Base-by-base conservation (phyloP, 2,888 invertebrate species). In the Drosophila dives region DNA sequence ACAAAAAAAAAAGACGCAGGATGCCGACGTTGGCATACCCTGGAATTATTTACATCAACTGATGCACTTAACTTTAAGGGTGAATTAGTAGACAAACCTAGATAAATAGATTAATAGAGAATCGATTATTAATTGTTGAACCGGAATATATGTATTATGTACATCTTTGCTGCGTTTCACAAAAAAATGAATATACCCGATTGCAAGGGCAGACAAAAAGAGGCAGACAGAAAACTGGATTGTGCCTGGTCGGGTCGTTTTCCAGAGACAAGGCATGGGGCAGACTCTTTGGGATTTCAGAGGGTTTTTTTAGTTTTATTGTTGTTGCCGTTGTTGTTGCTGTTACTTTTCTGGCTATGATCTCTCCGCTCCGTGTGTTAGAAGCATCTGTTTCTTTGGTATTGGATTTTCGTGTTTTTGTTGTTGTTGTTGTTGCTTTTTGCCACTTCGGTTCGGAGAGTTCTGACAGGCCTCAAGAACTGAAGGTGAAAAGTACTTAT, bases 221-320 rank as follows among this genome's bases (percentile, higher is more conserved):
- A 64, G 64, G 42, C 62, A 65, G 61, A 75, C 89, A 81, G 72
- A 83, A 89, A 85, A 85, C 85, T 85, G 90, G 85, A 85, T 85
- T 85, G 79, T 68, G 86, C 80, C 75, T 15, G 23, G 53, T 84
- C 71, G 89, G 17, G 23, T 87, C 71, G 89, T 86, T 83, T 83
- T 86, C 75, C 87, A 75, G 51, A 40, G 38, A 36, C 20, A 58
- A 40, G 77, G 66, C 66, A 67, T 70, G 77, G 59, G 62, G 71
- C 73, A 89, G 89, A 87, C 75, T 72, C 89, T 84, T 78, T 84
- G 84, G 84, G 90, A 85, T 89, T 85, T 85, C 72, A 87, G 76
- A 77, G 72, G 77, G 71, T 76, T 76, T 68, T 76, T 76, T 68
- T 48, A 56, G 59, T 75, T 66, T 77, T 85, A 71, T 71, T 83